A percentile compares a stretch with the other conserved stretches of the same genome.
Conservation (phyloP, 2,797 vertebrate species). For the Anisognathus igniventris region DNA sequence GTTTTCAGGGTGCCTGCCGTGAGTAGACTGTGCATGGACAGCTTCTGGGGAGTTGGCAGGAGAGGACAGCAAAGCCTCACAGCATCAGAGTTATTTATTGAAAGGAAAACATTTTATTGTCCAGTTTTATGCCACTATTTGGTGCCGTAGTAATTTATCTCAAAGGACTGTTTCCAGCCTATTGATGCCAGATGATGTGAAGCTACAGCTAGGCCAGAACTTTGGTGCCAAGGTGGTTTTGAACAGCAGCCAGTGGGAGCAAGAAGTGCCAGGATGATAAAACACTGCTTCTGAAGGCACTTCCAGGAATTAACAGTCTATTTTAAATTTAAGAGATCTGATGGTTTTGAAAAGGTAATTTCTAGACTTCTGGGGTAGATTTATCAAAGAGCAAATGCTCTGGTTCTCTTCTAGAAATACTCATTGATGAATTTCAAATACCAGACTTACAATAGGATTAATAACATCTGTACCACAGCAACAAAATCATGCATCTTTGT, state of each 20-base stretch:
- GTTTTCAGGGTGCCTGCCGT: background rate
- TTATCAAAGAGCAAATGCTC: background rate
- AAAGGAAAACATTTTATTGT: constrained; percentile 16
- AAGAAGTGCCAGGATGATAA: constrained; percentile 44
- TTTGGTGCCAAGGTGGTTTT: constrained; percentile 55
- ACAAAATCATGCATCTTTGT: background rate
- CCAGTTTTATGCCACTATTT: constrained; percentile 33
- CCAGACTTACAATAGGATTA: background rate
- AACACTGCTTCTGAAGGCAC: background rate
- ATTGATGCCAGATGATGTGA: constrained; percentile 58
- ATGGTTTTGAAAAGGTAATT: background rate
- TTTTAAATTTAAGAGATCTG: constrained; percentile 51
- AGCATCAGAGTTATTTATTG: background rate
- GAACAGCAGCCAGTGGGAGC: constrained; percentile 30
- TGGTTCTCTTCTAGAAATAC: background rate
- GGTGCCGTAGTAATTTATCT: background rate
- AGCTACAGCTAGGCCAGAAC: constrained; percentile 23
- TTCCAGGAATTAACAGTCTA: constrained; percentile 2
- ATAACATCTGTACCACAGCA: background rate
- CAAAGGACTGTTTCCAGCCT: constrained; percentile 24
- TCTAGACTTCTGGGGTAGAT: background rate
- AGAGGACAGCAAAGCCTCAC: background rate
- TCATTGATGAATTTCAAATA: background rate
- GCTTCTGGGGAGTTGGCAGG: background rate
- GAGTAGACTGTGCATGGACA: background rate